Evolutionary conservation across 2,888 invertebrate genomes (phyloP).

Genomic region (Ceramica pisi): DNA sequence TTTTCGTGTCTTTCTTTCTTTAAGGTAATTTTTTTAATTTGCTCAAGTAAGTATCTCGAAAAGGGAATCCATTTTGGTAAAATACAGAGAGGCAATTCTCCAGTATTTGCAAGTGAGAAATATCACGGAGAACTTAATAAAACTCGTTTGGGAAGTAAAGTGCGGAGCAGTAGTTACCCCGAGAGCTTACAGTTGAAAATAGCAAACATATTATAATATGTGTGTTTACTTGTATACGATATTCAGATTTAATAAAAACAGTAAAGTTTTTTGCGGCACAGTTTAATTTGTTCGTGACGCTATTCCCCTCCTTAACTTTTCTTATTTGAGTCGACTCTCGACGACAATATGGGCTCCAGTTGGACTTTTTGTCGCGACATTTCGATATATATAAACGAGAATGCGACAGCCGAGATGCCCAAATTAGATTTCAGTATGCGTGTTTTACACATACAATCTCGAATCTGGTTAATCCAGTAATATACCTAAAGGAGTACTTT

Average conservation of each 20-base stretch:
- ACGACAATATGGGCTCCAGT: slow-evolving; percentile 37
- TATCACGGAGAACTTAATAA: slow-evolving; percentile 28
- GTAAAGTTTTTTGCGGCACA: slow-evolving; percentile 42
- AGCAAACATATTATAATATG: not conserved
- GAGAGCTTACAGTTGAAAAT: slow-evolving; percentile 12
- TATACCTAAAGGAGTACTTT: slow-evolving; percentile 17
- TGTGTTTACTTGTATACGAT: slow-evolving; percentile 26
- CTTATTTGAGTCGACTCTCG: slow-evolving; percentile 55
- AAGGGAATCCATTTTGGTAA: slow-evolving; percentile 1
- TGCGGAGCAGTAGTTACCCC: slow-evolving; percentile 25
- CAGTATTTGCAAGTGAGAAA: slow-evolving; percentile 19
- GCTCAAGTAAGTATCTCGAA: not conserved
- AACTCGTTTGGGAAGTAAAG: slow-evolving; percentile 25
- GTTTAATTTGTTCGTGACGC: slow-evolving; percentile 44
- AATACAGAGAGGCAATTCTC: not conserved
- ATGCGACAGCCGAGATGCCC: slow-evolving; percentile 53
- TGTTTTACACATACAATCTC: slow-evolving; percentile 29
- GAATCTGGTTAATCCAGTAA: slow-evolving; percentile 31
- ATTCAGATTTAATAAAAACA: slow-evolving; percentile 56
- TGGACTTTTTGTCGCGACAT: slow-evolving; percentile 52
- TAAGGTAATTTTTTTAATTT: not conserved
- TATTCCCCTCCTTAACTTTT: slow-evolving; percentile 55
- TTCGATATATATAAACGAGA: slow-evolving; percentile 52
- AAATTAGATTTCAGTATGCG: slow-evolving; percentile 53
- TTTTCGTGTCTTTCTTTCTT: not conserved